Conservation (phyloP, 92 coral and sea anemone genomes). For the Virgularia gustaviana region DNA sequence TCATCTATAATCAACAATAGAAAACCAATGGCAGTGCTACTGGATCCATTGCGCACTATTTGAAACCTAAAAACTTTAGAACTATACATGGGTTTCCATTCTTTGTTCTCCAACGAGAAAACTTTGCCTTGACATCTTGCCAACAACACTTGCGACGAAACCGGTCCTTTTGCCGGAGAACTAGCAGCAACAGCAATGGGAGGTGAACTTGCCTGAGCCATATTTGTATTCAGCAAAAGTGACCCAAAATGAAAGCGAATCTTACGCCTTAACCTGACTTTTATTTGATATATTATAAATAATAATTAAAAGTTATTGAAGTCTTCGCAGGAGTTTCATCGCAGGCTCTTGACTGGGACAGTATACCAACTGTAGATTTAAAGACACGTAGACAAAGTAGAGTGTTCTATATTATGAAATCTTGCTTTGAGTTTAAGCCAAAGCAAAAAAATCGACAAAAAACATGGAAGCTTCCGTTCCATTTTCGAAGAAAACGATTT, state of each 20-base stretch:
- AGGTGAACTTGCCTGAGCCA: slow-evolving; percentile 4
- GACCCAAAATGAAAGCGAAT: neutral
- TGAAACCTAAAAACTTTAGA: slow-evolving; percentile 16
- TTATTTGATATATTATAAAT: neutral
- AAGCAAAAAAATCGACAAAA: neutral
- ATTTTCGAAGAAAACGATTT: neutral
- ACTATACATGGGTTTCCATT: slow-evolving; percentile 18
- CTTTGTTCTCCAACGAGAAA: neutral
- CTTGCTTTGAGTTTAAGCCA: too few species aligned
- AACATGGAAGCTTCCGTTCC: neutral
- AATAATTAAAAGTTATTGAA: neutral
- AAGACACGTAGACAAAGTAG: too few species aligned
- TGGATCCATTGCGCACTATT: slow-evolving; percentile 2
- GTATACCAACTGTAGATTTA: too few species aligned
- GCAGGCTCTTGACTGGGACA: too few species aligned
- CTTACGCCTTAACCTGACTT: neutral
- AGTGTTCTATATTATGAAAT: too few species aligned
- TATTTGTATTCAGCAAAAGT: neutral
- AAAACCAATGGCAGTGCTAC: too few species aligned
- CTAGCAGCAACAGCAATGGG: neutral
- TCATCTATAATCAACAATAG: slow-evolving; percentile 13
- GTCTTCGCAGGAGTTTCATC: too few species aligned
- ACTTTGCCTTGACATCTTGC: slow-evolving; percentile 13
- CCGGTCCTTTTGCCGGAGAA: neutral
- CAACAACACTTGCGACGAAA: neutral